A percentile compares a stretch with the other conserved stretches of the same genome.
These are phyloP conservation scores for Actinia tenebrosa DNA, from an alignment of 64 coral and sea anemone species.

Conservation along the genomic window DNA sequence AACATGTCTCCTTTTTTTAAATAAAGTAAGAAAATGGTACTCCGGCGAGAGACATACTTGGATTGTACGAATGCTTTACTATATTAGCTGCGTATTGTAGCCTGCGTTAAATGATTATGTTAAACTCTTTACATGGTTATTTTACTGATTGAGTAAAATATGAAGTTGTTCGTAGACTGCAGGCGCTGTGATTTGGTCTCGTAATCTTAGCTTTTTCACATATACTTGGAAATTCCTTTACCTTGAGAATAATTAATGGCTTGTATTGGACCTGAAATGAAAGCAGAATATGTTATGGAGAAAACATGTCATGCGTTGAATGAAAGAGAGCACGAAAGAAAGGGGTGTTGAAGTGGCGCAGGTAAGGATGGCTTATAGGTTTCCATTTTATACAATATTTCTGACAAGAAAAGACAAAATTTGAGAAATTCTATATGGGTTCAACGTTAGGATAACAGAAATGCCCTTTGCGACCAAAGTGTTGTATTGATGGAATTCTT, in stretches of 20 bases:
- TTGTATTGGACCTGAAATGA: slow-evolving; percentile 22
- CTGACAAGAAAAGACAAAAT: no score
- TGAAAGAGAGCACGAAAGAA: background rate
- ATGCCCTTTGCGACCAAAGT: no score
- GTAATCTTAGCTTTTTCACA: background rate
- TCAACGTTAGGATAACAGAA: no score
- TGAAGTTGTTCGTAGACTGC: background rate
- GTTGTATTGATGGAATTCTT: no score
- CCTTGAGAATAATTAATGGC: background rate
- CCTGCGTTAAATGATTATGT: no score
- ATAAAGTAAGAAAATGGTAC: no score
- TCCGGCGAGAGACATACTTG: no score
- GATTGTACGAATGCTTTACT: no score
- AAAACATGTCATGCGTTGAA: background rate
- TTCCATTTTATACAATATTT: no score
- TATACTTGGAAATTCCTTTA: background rate
- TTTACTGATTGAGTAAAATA: background rate
- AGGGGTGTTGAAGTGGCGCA: background rate
- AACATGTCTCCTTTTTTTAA: no score
- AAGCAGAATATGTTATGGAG: background rate
- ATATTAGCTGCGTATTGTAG: no score
- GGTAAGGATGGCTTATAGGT: background rate
- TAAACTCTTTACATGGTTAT: background rate
- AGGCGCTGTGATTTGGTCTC: background rate
- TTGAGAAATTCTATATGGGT: no score